Percentiles rank a stretch among this genome's conserved stretches.
phyloP scores from a whole-genome alignment of 2,113 vertebrate genomes.

The Calypte anna region DNA sequence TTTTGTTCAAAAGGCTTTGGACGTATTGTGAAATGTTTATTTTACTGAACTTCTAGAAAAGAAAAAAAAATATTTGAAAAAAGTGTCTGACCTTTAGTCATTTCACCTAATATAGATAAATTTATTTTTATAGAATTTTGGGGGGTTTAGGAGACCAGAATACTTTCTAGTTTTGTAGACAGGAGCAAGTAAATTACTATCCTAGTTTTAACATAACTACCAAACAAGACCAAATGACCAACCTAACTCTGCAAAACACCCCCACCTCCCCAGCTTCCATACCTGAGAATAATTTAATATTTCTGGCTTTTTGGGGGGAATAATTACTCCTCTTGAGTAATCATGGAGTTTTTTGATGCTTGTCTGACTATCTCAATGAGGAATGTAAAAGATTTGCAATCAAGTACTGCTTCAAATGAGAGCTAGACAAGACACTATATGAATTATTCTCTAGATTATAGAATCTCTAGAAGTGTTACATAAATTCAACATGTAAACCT shows the following conservation, averaged over 20 bases:
- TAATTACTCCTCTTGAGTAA: background rate
- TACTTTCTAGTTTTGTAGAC: background rate
- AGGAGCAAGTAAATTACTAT: background rate
- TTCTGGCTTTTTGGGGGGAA: background rate
- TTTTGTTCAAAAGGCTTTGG: background rate
- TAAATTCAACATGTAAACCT: background rate
- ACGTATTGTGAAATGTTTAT: background rate
- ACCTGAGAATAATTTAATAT: background rate
- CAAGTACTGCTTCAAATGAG: background rate
- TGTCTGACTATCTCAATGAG: background rate
- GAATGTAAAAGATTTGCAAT: background rate
- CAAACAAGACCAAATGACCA: background rate
- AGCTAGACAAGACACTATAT: background rate
- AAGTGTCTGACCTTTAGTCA: background rate
- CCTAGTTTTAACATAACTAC: background rate
- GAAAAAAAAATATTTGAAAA: background rate
- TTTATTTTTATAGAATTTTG: background rate
- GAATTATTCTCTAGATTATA: background rate
- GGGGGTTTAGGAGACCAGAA: background rate
- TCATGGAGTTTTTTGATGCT: background rate
- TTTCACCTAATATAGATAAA: accelerated
- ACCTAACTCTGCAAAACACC: background rate
- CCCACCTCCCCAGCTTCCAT: background rate
- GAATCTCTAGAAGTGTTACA: background rate
- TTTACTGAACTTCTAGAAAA: background rate